Base-by-base conservation (phyloP, 2,797 vertebrate species). In the Myotis myotis region DNA sequence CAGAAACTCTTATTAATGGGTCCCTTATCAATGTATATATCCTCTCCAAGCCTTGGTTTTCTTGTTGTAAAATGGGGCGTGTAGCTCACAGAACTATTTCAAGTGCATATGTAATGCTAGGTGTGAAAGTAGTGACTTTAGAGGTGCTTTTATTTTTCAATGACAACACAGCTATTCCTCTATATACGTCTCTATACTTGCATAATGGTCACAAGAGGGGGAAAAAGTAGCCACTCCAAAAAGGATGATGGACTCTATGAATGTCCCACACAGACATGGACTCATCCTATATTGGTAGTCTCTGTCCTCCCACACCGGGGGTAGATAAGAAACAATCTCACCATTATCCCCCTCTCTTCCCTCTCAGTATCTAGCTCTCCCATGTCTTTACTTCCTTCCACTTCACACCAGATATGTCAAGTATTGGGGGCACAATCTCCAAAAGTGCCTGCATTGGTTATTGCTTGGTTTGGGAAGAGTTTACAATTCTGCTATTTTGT, bases 401-500 rank as follows among this genome's bases (percentile, higher is more conserved):
- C 0, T 10, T 0, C 7, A 36, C 15, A 72, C 4, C n/a, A 38
- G 9, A 1, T 79, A 22, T 9, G 53, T 68, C 5, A 75, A 12
- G 10, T 22, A n/a, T 6, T 47, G 12, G 47, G 17, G 11, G 17
- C n/a, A 85, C 78, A 51, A 23, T 82, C 68, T 80, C 11, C 2
- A 68, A 84, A 94, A 94, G 6, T 55, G 41, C 3, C 2, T 86
- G 4, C 41, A 44, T 20, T 70, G 12, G 1, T 22, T 78, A 8
- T 28, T 80, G 17, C 17, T 82, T 82, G 6, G 1, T 57, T 79
- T 87, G 28, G 30, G 23, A 36, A 60, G 9, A 49, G 8, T 33
- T 94, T 89, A 92, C 5, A 66, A 60, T 72, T 6, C 17, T 72
- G 7, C 20, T 91, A 1, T 91, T 82, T 82, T 88, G 41, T 85